Evolutionary conservation across 2,888 invertebrate genomes (phyloP), one percentile per base, ranked within the genome.

Genomic region (Norana najaformis): DNA sequence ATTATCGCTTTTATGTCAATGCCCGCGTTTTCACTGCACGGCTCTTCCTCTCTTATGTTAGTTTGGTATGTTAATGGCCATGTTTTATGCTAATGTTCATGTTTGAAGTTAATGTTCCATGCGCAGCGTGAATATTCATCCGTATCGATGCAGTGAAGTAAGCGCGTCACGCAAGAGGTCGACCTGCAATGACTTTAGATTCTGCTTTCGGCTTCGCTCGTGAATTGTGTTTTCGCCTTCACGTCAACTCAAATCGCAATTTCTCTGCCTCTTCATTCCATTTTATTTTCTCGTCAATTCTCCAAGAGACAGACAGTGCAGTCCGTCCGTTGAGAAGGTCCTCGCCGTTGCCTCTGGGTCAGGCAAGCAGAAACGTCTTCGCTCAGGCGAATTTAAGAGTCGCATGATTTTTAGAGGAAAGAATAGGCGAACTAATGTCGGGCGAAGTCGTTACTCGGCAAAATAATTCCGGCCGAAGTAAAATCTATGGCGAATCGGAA

Each of bases 401-500:
- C 69, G 16, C 69, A 69, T 69, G 69, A 69, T 69, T 69, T 69
- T 69, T 69, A 69, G 30, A 69, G 30, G 69, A 11, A 69, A 30
- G 69, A 11, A 69, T 69, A 69, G 69, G 1, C 69, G 69, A 69
- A 69, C 69, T 69, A 69, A 69, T 69, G 69, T 69, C 69, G n/a
- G 69, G n/a, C n/a, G 69, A 69, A 69, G 69, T 69, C 69, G 69
- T 69, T 69, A 69, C 69, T n/a, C 30, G n/a, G 69, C n/a, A 69
- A 69, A 69, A 69, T 69, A 69, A 69, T n/a, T 69, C 69, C 69
- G 30, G 30, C 69, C n/a, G n/a, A 69, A 69, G 69, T 30, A 69
- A 69, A n/a, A 69, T 69, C 69, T 69, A 69, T 69, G 69, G 69
- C 30, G 69, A 69, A 69, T 69, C 69, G 69, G 69, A 69, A 69